Evolutionary conservation across 2,888 invertebrate species (phyloP).

Genomic region (Teleiodes luculella): DNA sequence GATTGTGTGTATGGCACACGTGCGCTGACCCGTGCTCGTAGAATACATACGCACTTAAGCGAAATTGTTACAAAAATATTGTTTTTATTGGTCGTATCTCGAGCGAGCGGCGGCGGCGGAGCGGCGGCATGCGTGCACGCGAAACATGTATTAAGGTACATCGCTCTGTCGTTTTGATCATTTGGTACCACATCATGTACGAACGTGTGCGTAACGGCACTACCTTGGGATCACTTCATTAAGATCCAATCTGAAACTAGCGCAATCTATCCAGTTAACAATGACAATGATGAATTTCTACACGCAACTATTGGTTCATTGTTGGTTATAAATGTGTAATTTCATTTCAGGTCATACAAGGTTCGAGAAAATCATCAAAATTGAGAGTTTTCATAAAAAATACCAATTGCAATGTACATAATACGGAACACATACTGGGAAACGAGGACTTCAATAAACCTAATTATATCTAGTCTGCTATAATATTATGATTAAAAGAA

Average conservation of each 20-base stretch:
- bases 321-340: neutral
- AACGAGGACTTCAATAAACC: no score
- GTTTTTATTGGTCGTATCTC: slow-evolving; percentile 37
- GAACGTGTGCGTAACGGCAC: slow-evolving; percentile 36
- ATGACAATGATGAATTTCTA: slow-evolving; percentile 21
- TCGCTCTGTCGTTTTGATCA: slow-evolving; percentile 24
- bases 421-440: no score
- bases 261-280: slow-evolving; percentile 26
- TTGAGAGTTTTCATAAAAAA: no score
- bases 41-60: slow-evolving; percentile 35
- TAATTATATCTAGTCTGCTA: no score
- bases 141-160: slow-evolving; percentile 48
- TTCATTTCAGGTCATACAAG: neutral
- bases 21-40: slow-evolving; percentile 52
- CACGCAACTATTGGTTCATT: neutral
- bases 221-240: slow-evolving; percentile 36
- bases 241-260: slow-evolving; percentile 35
- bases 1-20: slow-evolving; percentile 62
- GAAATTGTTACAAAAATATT: slow-evolving; percentile 45
- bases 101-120: slow-evolving; percentile 20
- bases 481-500: no score
- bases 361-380: neutral
- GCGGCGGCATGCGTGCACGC: slow-evolving; percentile 45
- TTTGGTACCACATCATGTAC: slow-evolving; percentile 27
- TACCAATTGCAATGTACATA: no score